Percentiles rank a stretch among this genome's conserved stretches.
phyloP scores from a whole-genome alignment of 2,113 vertebrate species.

The Percopsis transmontana region DNA sequence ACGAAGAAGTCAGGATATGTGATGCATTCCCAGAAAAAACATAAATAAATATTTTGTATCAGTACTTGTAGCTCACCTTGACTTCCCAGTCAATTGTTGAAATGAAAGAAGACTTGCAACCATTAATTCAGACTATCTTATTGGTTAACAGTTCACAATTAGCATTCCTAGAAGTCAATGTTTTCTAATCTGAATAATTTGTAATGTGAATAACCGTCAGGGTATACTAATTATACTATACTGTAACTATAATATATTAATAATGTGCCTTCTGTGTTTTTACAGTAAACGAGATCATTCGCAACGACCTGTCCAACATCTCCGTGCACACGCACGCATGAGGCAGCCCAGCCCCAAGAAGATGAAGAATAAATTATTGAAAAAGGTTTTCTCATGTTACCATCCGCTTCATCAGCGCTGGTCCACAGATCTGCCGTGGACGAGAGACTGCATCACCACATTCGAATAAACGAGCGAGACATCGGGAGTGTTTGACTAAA shows the following conservation, averaged over 20 bases:
- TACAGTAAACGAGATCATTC: conserved; percentile 97
- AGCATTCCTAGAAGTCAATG: too few relatives aligned
- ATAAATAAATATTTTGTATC: too few relatives aligned
- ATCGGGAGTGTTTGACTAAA: conserved; percentile 53
- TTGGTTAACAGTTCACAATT: too few relatives aligned
- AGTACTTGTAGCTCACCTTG: too few relatives aligned
- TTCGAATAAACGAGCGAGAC: conserved; percentile 29
- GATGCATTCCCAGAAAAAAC: too few relatives aligned
- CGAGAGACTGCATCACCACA: conserved; percentile 25
- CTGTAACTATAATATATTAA: background rate
- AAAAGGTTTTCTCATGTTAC: conserved; percentile 42
- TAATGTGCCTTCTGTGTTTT: conserved; percentile 62
- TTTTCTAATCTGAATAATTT: background rate
- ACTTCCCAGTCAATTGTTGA: too few relatives aligned
- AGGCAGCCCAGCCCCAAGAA: conserved; percentile 45
- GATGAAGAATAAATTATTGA: conserved; percentile 52
- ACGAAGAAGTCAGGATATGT: too few relatives aligned
- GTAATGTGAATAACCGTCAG: background rate
- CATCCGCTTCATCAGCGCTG: conserved; percentile 7
- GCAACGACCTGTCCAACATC: conserved; percentile 93
- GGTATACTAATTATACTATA: background rate
- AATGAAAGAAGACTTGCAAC: too few relatives aligned
- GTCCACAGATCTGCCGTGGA: conserved; percentile 57
- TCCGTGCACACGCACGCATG: conserved; percentile 80
- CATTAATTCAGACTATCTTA: too few relatives aligned